Evolutionary conservation across 2,797 vertebrate species (phyloP), one percentile per base, ranked within the genome.

Genomic region (Platalea minor): DNA sequence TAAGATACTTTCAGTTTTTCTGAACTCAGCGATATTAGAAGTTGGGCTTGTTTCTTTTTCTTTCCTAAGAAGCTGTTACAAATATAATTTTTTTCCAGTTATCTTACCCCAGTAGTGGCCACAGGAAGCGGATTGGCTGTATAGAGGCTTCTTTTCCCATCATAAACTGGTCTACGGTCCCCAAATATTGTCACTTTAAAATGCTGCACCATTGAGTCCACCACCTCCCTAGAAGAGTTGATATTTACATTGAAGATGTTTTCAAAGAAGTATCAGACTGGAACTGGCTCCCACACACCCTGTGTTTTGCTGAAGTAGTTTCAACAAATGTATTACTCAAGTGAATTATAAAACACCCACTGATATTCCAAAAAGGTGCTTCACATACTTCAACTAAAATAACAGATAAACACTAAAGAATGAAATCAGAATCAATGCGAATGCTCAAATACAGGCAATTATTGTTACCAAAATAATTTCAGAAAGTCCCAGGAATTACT

Each of bases 121-220:
- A 99, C 99, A 87, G 99, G 99, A 95, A 99, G 98, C 7, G 99
- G 99, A 87, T 98, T 99, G 60, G 99, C 99, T 59, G 99, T 99
- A 97, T 99, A 99, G 91, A 99, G 99, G 97, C 99, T 99, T 97
- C 96, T 99, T 98, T 99, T 99, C 91, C 99, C 99, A 98, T 99
- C 99, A 92, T 99, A 99, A 94, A 99, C 99, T 14, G 99, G 99
- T 96, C 98, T 98, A 82, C 99, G 98, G 97, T 99, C 99, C 72
- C 99, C 99, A 97, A 99, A 99, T 98, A 99, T 99, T 92, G 99
- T 99, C 97, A 99, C 99, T 98, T 99, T 99, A 98, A 99, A 99
- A 98, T 99, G 99, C 97, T 99, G 99, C 96, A 99, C 99, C 99
- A 99, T 99, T 93, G 99, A 99, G 98, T 99, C 99, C 97, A 99